Conservation (phyloP, 2,113 vertebrate species). For the Vicugna pacos region DNA sequence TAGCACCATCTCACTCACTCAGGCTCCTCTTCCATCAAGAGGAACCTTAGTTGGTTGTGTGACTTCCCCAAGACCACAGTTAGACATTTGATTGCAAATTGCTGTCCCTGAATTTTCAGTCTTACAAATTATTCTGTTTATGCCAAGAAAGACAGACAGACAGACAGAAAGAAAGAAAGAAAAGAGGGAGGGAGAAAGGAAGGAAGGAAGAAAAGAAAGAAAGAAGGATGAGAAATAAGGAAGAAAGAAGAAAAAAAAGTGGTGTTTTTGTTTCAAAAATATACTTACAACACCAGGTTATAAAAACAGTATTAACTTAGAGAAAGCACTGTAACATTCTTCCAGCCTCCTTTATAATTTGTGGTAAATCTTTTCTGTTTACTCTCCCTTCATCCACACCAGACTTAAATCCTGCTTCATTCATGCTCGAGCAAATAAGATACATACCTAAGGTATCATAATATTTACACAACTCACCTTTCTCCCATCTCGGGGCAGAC, state of each 20-base stretch:
- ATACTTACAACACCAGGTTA: neutral
- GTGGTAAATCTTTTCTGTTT: neutral
- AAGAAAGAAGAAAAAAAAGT: neutral
- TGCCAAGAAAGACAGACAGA: neutral
- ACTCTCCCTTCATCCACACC: neutral
- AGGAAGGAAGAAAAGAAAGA: accelerated
- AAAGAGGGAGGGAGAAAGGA: no score
- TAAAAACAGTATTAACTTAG: neutral
- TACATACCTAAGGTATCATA: neutral
- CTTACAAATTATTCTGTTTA: conserved; percentile 21
- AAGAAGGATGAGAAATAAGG: neutral
- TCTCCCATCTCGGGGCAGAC: neutral
- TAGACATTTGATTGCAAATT: neutral
- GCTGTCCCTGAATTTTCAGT: neutral
- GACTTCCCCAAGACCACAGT: neutral
- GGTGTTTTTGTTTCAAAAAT: neutral
- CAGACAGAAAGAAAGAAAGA: neutral
- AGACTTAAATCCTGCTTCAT: neutral
- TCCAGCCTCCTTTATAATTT: neutral
- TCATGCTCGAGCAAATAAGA: neutral
- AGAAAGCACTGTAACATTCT: neutral
- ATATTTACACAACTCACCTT: neutral
- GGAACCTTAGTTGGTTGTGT: neutral
- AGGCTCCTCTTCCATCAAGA: neutral
- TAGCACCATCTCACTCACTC: neutral